phyloP scores from a whole-genome alignment of 2,113 vertebrate genomes.

The Cryptoleucopteryx plumbea region DNA sequence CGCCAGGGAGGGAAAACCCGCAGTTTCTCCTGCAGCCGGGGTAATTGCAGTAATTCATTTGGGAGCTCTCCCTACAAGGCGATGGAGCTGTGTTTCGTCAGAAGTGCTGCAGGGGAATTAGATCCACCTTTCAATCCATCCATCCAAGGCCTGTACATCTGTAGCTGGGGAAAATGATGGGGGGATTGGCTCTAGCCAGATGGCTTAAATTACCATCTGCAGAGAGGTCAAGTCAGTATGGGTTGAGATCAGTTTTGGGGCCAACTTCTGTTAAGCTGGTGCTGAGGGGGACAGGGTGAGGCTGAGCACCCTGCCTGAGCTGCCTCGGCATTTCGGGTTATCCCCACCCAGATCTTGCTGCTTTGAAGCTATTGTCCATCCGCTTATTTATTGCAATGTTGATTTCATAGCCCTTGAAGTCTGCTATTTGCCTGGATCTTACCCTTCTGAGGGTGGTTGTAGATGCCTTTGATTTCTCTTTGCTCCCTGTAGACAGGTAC shows the following conservation, averaged over 20 bases:
- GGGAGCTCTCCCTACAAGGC: neutral
- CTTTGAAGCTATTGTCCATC: neutral
- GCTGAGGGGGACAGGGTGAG: neutral
- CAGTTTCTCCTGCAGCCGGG: neutral
- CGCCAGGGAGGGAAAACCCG: neutral
- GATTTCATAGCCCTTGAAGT: neutral
- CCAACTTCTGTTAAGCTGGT: neutral
- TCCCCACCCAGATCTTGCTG: neutral
- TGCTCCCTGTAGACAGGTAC: neutral
- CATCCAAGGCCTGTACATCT: neutral
- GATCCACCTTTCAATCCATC: neutral
- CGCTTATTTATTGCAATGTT: rapidly evolving
- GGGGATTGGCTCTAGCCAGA: neutral
- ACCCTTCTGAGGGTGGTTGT: neutral
- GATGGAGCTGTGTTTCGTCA: rapidly evolving
- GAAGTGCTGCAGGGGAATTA: neutral
- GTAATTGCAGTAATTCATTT: neutral
- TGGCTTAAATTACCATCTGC: neutral
- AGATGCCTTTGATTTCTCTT: neutral
- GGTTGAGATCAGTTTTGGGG: neutral
- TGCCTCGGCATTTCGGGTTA: neutral
- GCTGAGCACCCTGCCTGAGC: neutral
- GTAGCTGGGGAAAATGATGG: neutral
- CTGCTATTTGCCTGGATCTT: neutral
- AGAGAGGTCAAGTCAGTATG: neutral